Evolutionary conservation across 1,140 invertebrate genomes (phyloP), one percentile per base, ranked within the genome.

Genomic region (Meloidogyne exigua): DNA sequence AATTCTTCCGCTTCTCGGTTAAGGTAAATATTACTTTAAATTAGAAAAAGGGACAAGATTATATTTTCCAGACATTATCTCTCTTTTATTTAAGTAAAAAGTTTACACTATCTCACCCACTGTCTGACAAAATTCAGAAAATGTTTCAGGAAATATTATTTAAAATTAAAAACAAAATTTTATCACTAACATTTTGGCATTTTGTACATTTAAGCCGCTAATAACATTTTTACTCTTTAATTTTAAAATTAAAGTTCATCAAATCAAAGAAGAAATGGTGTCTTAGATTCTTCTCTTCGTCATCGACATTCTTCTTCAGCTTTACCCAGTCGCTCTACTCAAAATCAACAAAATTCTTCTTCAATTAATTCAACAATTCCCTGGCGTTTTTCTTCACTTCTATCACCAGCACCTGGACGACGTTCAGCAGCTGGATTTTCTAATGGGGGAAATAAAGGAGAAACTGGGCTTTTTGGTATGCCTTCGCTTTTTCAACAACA

Each of bases 341-440:
- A 32, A 32, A 32, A 32, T 32, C 28, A 74, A 65, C 78, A 44
- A 15, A 42, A n/a, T 36, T 28, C 80, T 21, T 12, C 68, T 26
- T 77, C 32, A 42, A 39, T 28, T 44, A 66, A 67, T 49, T 57
- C 21, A 15, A 21, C 66, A 25, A 26, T 28, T 49, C 81, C 82
- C 0, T 84, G 81, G 82, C 82, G 82, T 4, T 64, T 77, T 15
- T 63, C 79, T n/a, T 81, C 81, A 18, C 57, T 83, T 13, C 18
- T 84, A 15, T 80, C 76, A 18, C 80, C 82, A n/a, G 82, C 82
- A 68, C 81, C 82, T 4, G 42, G 36, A 11, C 78, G 82, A 4
- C 83, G 82, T 21, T 42, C 82, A 25, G 74, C 71, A 26, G 76
- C 23, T 68, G 76, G 72, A 28, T 62, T 44, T 21, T 71, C 69